Percentiles rank a stretch among this genome's conserved stretches.
These are phyloP conservation scores for Drosophila eugracilis DNA, from an alignment of 1,140 invertebrate genomes.

Conservation along the genomic window DNA sequence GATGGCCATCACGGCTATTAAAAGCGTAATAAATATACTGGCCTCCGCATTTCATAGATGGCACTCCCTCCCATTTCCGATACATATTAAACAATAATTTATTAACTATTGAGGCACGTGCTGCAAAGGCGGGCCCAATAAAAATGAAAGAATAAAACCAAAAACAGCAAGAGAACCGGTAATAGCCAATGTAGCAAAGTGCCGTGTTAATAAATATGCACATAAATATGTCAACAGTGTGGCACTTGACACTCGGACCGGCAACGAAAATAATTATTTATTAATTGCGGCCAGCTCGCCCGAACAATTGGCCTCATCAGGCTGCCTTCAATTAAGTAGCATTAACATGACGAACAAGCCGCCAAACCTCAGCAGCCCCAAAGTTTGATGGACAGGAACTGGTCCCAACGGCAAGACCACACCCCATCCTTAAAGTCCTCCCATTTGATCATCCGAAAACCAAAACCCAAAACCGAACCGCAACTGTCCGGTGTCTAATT, in stretches of 20 bases:
- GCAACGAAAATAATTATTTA: slow-evolving; percentile 73
- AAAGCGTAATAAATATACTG: slow-evolving; percentile 43
- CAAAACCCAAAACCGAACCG: neutral
- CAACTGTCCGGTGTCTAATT: slow-evolving; percentile 54
- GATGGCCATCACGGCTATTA: slow-evolving; percentile 35
- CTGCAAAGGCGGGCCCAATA: no score
- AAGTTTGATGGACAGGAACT: slow-evolving; percentile 20
- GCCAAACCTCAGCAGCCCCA: slow-evolving; percentile 55
- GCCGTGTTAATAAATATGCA: slow-evolving; percentile 69
- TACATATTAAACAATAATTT: slow-evolving; percentile 70
- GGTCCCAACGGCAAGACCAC: neutral
- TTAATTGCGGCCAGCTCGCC: slow-evolving; percentile 65
- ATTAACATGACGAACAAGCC: slow-evolving; percentile 70
- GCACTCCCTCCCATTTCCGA: slow-evolving; percentile 48
- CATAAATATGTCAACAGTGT: slow-evolving; percentile 72
- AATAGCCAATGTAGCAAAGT: slow-evolving; percentile 46
- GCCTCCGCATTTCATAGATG: slow-evolving; percentile 22
- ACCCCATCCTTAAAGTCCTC: slow-evolving; percentile 6
- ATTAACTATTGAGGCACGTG: slow-evolving; percentile 61
- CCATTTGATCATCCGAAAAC: neutral
- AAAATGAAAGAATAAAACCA: slow-evolving; percentile 14
- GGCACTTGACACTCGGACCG: slow-evolving; percentile 55
- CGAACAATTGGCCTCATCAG: slow-evolving; percentile 76
- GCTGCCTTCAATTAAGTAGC: slow-evolving; percentile 63
- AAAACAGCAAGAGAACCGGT: slow-evolving; percentile 9